Base-by-base conservation (phyloP, 1,140 invertebrate species). In the Tetragonula clypearis region DNA sequence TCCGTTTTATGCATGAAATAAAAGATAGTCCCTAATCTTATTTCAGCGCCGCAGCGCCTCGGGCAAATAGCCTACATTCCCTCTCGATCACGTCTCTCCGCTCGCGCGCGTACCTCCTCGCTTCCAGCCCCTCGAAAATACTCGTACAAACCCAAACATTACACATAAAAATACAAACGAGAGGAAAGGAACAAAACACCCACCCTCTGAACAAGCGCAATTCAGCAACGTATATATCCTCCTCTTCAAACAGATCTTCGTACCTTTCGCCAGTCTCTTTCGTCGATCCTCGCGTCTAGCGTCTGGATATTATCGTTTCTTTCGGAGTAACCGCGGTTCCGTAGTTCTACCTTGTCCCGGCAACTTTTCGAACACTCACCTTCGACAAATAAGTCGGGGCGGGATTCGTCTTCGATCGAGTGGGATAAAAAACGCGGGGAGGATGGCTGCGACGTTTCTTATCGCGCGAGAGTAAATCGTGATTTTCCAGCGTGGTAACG, bases 331-430 rank as follows among this genome's bases (percentile, higher is more conserved):
- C 30, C 1, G 30, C 30, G 30, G 30, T 30, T 30, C 11, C 73
- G 15, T 41, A 74, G 35, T 35, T 69, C 79, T 11, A 58, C 62
- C 56, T 62, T 82, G 60, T 41, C 30, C 41, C 35, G 35, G 1
- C 60, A 90, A 89, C 80, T 87, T 84, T 89, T 90, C 88, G 87
- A 88, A 90, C 88, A 87, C 84, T 87, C 88, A 74, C 84, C 56
- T 35, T 65, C 26, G 82, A 49, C 72, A 71, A 71, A 86, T 71
- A 58, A 30, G 49, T 5, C 30, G 14, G 6, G 41, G 23, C 15
- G 17, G 19, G 71, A 79, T 85, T 65, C 72, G 53, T 86, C 74
- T 81, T 82, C 68, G 88, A 85, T 84, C 78, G 65, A 53, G 53
- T 56, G 26, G 65, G 77, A 77, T n/a, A 56, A 56, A 53, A 56